phyloP scores from a whole-genome alignment of 92 coral and sea anemone genomes.

The Montipora capitata region DNA sequence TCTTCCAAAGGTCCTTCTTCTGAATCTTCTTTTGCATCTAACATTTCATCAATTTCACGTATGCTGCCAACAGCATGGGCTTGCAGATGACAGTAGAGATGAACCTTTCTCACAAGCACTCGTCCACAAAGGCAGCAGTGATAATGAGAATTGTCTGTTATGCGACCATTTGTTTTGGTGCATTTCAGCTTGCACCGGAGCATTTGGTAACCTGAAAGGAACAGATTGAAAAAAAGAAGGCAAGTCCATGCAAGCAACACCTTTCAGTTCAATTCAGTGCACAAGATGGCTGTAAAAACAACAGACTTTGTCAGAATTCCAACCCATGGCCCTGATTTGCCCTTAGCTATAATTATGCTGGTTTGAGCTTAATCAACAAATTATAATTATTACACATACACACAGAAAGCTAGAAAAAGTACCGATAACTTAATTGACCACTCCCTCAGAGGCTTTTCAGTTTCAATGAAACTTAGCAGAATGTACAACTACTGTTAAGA shows the following conservation, averaged over 20 bases:
- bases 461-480: no score
- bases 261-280: no score
- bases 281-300: not conserved
- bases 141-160: slow-evolving; percentile 92
- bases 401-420: no score
- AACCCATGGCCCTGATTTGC: no score
- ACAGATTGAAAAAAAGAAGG: no score
- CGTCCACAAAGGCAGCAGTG: slow-evolving; percentile 96
- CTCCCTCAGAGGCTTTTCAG: no score
- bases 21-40: slow-evolving; percentile 74
- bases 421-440: no score
- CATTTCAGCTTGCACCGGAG: slow-evolving; percentile 89
- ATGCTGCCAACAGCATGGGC: slow-evolving; percentile 88
- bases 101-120: slow-evolving; percentile 89
- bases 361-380: no score
- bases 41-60: slow-evolving; percentile 80
- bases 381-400: no score
- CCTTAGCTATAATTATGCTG: no score
- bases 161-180: slow-evolving; percentile 86
- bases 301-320: not conserved
- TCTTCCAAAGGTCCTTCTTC: slow-evolving; percentile 83
- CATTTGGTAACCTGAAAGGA: slow-evolving; percentile 78
- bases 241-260: no score
- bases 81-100: slow-evolving; percentile 90
- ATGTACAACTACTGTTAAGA: no score